These are phyloP conservation scores for Sparidentex hasta DNA, from an alignment of 2,797 vertebrate genomes.

Conservation along the genomic window DNA sequence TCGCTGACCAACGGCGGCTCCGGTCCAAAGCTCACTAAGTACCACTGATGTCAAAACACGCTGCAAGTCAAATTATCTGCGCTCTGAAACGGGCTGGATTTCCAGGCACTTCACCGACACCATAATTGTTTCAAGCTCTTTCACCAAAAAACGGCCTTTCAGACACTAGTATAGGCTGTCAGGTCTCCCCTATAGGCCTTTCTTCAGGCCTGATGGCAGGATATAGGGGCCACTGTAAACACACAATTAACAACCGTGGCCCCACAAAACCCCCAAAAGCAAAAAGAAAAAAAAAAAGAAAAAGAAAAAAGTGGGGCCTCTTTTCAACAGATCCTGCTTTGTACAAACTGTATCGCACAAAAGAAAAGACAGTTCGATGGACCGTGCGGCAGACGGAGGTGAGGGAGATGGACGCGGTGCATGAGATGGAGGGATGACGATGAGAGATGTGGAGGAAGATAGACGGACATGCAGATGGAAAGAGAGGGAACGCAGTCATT, in stretches of 20 bases:
- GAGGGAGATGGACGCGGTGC: conserved; percentile 38
- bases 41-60: conserved; percentile 56
- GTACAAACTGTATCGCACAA: conserved; percentile 45
- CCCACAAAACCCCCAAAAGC: conserved; percentile 48
- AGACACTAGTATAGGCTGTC: conserved; percentile 52
- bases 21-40: conserved; percentile 20
- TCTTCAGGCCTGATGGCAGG: conserved; percentile 68
- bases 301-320: background rate
- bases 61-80: conserved; percentile 29
- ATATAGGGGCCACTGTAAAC: conserved; percentile 78
- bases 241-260: conserved; percentile 76
- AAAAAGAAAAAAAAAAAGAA: conserved; percentile 31
- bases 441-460: conserved; percentile 40
- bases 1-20: conserved; percentile 16
- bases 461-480: conserved; percentile 34
- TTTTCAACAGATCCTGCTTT: conserved; percentile 71
- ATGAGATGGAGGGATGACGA: conserved; percentile 57
- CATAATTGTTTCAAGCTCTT: conserved; percentile 69
- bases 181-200: conserved; percentile 60
- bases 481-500: conserved; percentile 70
- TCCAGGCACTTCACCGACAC: conserved; percentile 50
- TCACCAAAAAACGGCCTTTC: conserved; percentile 54
- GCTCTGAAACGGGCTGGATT: conserved; percentile 33
- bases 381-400: background rate
- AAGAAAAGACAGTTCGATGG: conserved; percentile 35